Evolutionary conservation across 2,113 vertebrate genomes (phyloP).

Genomic region (Peromyscus polionotus): DNA sequence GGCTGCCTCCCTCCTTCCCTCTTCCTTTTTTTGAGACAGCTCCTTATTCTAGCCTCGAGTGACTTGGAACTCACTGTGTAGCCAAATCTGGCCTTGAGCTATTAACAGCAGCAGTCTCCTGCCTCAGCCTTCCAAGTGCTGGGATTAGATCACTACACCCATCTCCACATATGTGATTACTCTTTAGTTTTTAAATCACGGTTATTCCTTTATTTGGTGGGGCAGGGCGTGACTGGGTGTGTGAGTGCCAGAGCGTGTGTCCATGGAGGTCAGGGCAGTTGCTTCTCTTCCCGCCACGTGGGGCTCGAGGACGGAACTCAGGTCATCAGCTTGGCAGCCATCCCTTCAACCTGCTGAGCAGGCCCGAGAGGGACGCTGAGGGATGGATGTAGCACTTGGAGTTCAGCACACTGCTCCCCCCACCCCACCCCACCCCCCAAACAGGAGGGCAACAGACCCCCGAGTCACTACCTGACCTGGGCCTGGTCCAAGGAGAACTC

Average conservation of each 20-base stretch:
- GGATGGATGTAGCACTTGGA: neutral
- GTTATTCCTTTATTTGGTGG: neutral
- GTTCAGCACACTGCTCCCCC: neutral
- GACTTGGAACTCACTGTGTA: neutral
- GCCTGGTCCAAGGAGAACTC: neutral
- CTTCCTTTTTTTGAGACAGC: neutral
- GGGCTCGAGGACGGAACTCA: neutral
- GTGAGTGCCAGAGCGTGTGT: too few species aligned
- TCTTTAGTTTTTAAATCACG: neutral
- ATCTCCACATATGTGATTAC: neutral
- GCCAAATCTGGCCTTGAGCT: neutral
- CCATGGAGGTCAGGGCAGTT: too few species aligned
- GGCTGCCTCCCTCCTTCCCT: neutral
- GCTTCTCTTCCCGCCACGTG: rapidly evolving
- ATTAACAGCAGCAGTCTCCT: neutral
- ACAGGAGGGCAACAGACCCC: too few species aligned
- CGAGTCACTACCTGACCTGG: neutral
- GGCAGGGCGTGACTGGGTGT: neutral
- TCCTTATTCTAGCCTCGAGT: neutral
- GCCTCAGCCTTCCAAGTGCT: neutral
- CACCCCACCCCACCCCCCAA: too few species aligned
- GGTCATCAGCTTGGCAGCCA: neutral
- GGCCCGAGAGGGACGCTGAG: neutral
- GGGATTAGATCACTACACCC: too few species aligned
- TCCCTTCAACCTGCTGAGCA: neutral